These are phyloP conservation scores for Ectobius pallidus DNA, from an alignment of 2,888 invertebrate species.

Conservation along the genomic window DNA sequence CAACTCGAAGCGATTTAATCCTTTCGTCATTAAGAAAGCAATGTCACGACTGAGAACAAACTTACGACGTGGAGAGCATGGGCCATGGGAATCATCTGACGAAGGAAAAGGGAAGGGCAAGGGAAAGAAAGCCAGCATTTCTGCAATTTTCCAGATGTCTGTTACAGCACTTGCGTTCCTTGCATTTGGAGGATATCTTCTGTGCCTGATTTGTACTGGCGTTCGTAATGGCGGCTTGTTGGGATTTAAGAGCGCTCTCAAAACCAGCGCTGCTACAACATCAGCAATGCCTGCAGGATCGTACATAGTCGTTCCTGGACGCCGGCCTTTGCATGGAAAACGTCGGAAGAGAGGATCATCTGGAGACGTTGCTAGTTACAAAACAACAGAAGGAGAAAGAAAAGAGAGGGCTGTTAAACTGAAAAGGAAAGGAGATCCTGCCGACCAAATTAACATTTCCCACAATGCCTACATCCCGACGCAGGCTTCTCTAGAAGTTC, in stretches of 20 bases:
- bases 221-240: constrained; percentile 64
- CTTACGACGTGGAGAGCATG: too few species aligned
- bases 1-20: neutral
- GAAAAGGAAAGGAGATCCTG: too few species aligned
- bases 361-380: too few species aligned
- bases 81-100: neutral
- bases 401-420: too few species aligned
- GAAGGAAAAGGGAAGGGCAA: neutral
- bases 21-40: neutral
- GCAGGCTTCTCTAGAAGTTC: too few species aligned
- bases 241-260: neutral
- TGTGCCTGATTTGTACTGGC: constrained; percentile 78
- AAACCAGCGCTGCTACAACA: neutral
- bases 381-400: too few species aligned
- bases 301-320: neutral
- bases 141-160: constrained; percentile 49
- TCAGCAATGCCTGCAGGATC: neutral
- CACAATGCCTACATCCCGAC: too few species aligned
- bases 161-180: constrained; percentile 80
- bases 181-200: constrained; percentile 82
- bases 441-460: too few species aligned
- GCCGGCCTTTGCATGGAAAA: neutral
- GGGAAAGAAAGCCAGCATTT: constrained; percentile 20
- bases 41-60: neutral
- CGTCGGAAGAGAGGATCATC: neutral